Percentiles rank a stretch among this genome's conserved stretches.
These are phyloP conservation scores for Heteropelma amictum DNA, from an alignment of 2,888 invertebrate species.

Conservation along the genomic window DNA sequence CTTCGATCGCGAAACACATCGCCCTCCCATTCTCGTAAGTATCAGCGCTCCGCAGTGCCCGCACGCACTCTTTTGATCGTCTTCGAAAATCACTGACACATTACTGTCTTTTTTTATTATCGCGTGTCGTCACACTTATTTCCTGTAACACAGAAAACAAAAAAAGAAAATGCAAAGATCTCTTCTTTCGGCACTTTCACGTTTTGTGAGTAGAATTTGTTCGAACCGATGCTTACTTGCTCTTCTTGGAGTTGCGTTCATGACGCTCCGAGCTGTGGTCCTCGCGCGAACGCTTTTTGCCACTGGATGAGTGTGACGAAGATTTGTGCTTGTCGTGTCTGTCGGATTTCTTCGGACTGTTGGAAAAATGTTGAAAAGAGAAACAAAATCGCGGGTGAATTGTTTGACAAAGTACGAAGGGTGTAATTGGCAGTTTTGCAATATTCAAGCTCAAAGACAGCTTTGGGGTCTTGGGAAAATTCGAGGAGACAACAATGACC, in stretches of 20 bases:
- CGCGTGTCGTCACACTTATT: slow-evolving; percentile 54
- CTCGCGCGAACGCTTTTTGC: slow-evolving; percentile 87
- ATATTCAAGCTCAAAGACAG: too few relatives aligned
- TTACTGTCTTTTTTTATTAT: slow-evolving; percentile 25
- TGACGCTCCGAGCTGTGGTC: slow-evolving; percentile 83
- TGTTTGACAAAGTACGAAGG: not conserved
- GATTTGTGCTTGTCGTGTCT: slow-evolving; percentile 75
- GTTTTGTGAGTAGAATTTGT: not conserved
- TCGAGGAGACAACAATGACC: too few relatives aligned
- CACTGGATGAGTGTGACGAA: slow-evolving; percentile 78
- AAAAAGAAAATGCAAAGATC: not conserved
- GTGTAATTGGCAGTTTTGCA: not conserved
- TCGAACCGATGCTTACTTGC: slow-evolving; percentile 79
- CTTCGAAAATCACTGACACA: slow-evolving; percentile 19
- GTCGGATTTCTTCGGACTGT: slow-evolving; percentile 77
- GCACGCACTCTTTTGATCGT: slow-evolving; percentile 11
- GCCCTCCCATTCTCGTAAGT: slow-evolving; percentile 51
- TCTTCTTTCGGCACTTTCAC: not conserved
- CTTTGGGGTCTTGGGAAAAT: too few relatives aligned
- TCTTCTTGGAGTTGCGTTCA: slow-evolving; percentile 84
- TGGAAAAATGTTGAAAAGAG: slow-evolving; percentile 37
- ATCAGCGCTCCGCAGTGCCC: slow-evolving; percentile 58
- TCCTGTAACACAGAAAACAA: slow-evolving; percentile 58
- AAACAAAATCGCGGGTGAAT: not conserved
- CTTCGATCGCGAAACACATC: slow-evolving; percentile 5